Conservation (phyloP, 2,113 vertebrate species). For the Holacanthus passer region DNA sequence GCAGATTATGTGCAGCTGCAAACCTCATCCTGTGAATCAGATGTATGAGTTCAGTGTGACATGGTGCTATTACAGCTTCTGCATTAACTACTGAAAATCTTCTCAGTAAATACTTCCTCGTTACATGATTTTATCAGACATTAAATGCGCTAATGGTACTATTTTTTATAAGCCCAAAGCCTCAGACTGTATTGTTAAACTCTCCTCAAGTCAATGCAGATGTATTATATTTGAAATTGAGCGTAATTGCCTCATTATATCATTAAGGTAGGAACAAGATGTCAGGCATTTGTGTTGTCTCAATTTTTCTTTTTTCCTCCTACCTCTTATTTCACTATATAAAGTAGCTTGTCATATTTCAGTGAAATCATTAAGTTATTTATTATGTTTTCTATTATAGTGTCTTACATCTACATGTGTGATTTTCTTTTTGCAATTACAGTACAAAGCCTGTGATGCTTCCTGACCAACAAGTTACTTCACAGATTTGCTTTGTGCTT, state of each 20-base stretch:
- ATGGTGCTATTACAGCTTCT: slow-evolving; percentile 32
- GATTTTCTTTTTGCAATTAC: background rate
- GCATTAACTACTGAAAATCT: slow-evolving; percentile 18
- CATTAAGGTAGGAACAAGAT: background rate
- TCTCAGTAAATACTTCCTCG: slow-evolving; percentile 29
- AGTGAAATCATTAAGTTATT: background rate
- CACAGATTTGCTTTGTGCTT: too few relatives aligned
- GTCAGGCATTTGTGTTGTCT: background rate
- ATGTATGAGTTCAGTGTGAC: slow-evolving; percentile 40
- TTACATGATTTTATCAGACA: slow-evolving; percentile 1
- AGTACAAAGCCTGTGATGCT: background rate
- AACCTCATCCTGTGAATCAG: slow-evolving; percentile 62
- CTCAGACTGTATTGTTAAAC: slow-evolving; percentile 2
- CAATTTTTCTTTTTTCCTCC: background rate
- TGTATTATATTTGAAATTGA: background rate
- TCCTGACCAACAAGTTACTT: slow-evolving; percentile 8
- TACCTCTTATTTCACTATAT: background rate
- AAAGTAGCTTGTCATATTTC: too few relatives aligned
- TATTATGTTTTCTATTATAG: background rate
- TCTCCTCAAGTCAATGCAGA: background rate
- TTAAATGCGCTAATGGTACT: background rate
- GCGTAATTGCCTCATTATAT: background rate
- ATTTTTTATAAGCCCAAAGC: background rate
- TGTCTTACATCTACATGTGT: too few relatives aligned
- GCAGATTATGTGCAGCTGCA: slow-evolving; percentile 79